These are phyloP conservation scores for Sylvilagus floridanus DNA, from an alignment of 2,797 vertebrate genomes.

Conservation along the genomic window DNA sequence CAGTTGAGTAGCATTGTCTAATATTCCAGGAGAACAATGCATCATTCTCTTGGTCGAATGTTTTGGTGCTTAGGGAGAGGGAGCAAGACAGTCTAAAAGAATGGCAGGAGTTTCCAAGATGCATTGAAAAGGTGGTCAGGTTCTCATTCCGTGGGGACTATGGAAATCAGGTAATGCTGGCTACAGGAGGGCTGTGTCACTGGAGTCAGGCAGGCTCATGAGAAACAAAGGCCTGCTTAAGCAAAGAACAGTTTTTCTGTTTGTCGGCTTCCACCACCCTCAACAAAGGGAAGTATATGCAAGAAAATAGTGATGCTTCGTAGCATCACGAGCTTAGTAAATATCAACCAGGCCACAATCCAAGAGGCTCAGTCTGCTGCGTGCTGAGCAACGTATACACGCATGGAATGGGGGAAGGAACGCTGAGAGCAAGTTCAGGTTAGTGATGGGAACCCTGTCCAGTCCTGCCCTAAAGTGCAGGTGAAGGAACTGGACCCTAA, in stretches of 20 bases:
- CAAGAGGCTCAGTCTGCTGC: neutral
- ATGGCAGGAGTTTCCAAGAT: slow-evolving; percentile 33
- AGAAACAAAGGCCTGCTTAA: neutral
- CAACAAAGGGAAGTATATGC: neutral
- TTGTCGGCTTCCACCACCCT: neutral
- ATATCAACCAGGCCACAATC: accelerated
- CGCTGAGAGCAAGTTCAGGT: neutral
- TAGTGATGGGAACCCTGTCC: accelerated
- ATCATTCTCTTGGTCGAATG: slow-evolving; percentile 59
- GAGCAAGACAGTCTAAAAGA: neutral
- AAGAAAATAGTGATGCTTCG: neutral
- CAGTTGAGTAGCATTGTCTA: slow-evolving; percentile 65
- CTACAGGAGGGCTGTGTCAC: neutral
- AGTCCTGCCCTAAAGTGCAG: neutral
- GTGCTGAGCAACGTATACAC: neutral
- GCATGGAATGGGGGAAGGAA: neutral
- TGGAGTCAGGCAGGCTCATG: neutral
- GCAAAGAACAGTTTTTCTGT: too few species aligned
- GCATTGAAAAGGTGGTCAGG: neutral
- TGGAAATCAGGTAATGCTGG: neutral
- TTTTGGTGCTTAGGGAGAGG: slow-evolving; percentile 36
- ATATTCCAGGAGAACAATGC: slow-evolving; percentile 71
- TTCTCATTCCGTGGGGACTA: neutral
- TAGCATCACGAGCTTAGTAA: neutral
- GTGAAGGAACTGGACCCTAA: neutral